Base-by-base conservation (phyloP, 2,113 vertebrate species). In the Solea solea region DNA sequence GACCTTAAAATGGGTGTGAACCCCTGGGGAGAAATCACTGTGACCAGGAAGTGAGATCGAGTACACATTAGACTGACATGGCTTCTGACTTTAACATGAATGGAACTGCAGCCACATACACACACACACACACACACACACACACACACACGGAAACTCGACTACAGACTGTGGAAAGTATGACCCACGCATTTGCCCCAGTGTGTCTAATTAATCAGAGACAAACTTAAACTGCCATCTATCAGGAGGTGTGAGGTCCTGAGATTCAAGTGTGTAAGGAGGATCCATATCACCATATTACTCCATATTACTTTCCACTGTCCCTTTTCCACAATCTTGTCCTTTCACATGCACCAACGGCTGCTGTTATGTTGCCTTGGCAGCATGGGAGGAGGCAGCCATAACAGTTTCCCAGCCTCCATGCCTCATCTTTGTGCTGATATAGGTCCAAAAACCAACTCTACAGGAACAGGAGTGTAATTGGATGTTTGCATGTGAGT, bases 281-380 rank as follows among this genome's bases (percentile, higher is more conserved):
- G 25, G 40, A 65, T 50, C 45, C 41, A 21, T 2, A 9, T 15
- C 41, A 27, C 10, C 50, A 21, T 21, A 21, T 21, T 21, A 21
- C 21, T 21, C 21, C 21, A 21, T 21, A 21, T 21, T 2, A 28
- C 8, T 54, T 69, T 74, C 52, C 57, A 44, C 21, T 4, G 40
- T 9, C 15, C 8, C 11, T 39, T 2, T 21, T 9, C 34, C 34
- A n/a, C 25, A 1, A 7, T 49, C 7, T 53, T 68, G 5, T 15
- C 16, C 62, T 2, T 64, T 16, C 55, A 15, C 60, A 53, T 11
- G 56, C 50, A 25, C 21, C 34, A 44, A 1, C 40, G 40, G 49
- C 44, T 15, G 39, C 66, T 76, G 75, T 88, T 86, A 66, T 50
- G 81, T 87, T 80, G 59, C 72, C 76, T 86, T 76, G 83, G 82